phyloP scores from a whole-genome alignment of 2,113 vertebrate species.

The Blennius ocellaris region DNA sequence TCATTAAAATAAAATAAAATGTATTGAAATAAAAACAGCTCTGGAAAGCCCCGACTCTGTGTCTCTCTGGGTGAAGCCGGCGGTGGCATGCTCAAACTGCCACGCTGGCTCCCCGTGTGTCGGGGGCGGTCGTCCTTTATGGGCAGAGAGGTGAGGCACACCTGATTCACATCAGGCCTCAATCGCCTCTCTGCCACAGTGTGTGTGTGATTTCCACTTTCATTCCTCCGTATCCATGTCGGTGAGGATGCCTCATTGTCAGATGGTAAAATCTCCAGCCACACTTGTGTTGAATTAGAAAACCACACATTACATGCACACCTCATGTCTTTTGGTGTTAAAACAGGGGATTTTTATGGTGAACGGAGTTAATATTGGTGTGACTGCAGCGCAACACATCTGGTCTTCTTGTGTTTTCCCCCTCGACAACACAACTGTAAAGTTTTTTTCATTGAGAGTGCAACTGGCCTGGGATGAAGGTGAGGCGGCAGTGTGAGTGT shows the following conservation, averaged over 20 bases:
- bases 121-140: too few species aligned
- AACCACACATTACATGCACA: neutral
- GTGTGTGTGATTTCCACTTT: too few species aligned
- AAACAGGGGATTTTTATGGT: constrained; percentile 24
- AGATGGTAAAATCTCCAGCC: neutral
- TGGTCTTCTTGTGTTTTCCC: constrained; percentile 34
- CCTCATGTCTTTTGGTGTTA: neutral
- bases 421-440: constrained; percentile 18
- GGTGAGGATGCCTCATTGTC: neutral
- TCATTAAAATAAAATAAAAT: too few species aligned
- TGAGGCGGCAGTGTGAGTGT: constrained; percentile 31
- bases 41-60: too few species aligned
- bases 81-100: too few species aligned
- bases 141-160: too few species aligned
- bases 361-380: constrained; percentile 27
- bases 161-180: too few species aligned
- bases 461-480: constrained; percentile 37
- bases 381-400: constrained; percentile 36
- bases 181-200: too few species aligned
- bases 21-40: too few species aligned
- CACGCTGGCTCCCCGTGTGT: too few species aligned
- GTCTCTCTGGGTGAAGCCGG: too few species aligned
- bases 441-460: neutral
- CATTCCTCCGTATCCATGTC: too few species aligned
- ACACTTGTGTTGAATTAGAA: constrained; percentile 14